These are phyloP conservation scores for Ctenicera cuprea DNA, from an alignment of 2,888 invertebrate species.

Conservation along the genomic window DNA sequence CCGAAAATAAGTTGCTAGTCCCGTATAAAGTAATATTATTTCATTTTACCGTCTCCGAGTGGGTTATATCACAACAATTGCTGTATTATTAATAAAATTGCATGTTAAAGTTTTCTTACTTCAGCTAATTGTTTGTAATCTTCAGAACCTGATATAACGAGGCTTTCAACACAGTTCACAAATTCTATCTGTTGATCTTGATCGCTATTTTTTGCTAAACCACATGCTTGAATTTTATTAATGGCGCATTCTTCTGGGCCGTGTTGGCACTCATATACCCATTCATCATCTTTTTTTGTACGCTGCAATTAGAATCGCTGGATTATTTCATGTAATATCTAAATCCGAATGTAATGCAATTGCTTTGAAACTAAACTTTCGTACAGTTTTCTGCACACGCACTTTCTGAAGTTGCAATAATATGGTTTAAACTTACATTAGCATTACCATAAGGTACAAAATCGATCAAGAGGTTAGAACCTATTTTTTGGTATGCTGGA, in stretches of 20 bases:
- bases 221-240: constrained; percentile 74
- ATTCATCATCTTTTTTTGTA: constrained; percentile 57
- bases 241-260: constrained; percentile 72
- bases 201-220: constrained; percentile 65
- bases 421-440: constrained; percentile 65
- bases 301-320: constrained; percentile 24
- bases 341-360: too few relatives aligned
- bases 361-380: not conserved
- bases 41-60: too few relatives aligned
- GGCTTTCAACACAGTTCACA: constrained; percentile 70
- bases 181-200: constrained; percentile 62
- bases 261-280: constrained; percentile 71
- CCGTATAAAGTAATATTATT: too few relatives aligned
- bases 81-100: too few relatives aligned
- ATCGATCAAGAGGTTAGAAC: constrained; percentile 56
- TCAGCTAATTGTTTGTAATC: too few relatives aligned
- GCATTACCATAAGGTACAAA: constrained; percentile 76
- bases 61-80: too few relatives aligned
- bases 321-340: too few relatives aligned
- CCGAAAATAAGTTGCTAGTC: too few relatives aligned
- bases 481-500: constrained; percentile 60
- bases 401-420: too few relatives aligned
- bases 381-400: too few relatives aligned
- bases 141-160: not conserved
- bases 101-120: too few relatives aligned